These are phyloP conservation scores for Leptocoma aspasia DNA, from an alignment of 2,113 vertebrate genomes.

Conservation along the genomic window DNA sequence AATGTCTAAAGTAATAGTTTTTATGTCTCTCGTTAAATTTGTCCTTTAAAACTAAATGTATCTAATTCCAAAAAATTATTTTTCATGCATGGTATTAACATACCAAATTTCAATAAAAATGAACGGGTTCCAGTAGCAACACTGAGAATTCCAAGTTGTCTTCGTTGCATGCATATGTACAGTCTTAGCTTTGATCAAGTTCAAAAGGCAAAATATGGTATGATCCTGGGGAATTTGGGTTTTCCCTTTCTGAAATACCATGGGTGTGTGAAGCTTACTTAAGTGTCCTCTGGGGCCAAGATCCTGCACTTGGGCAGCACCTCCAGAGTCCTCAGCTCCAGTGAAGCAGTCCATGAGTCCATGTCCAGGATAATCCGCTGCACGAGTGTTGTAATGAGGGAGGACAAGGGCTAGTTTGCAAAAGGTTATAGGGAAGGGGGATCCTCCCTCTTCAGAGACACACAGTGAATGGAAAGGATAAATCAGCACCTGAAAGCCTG, in stretches of 20 bases:
- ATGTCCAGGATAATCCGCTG: background rate
- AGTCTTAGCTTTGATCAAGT: background rate
- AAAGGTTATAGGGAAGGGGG: background rate
- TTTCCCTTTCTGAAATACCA: background rate
- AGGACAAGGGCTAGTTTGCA: background rate
- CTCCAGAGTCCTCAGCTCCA: background rate
- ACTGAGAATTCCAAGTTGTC: background rate
- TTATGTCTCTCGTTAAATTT: background rate
- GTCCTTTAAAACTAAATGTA: background rate
- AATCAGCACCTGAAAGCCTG: background rate
- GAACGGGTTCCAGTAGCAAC: background rate
- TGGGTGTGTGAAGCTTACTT: background rate
- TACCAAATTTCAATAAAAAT: background rate
- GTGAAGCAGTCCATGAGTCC: background rate
- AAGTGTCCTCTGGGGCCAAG: background rate
- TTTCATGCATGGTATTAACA: background rate
- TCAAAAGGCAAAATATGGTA: background rate
- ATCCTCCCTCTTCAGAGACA: background rate
- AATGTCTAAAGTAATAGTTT: background rate
- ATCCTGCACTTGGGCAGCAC: background rate
- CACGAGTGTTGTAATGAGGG: fast-evolving
- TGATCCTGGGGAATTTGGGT: background rate
- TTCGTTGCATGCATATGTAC: background rate
- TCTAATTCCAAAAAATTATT: background rate
- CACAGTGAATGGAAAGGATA: background rate